Percentiles rank a stretch among this genome's conserved stretches.
phyloP scores from a whole-genome alignment of 1,140 invertebrate species.

The Hesperophylax magnus region DNA sequence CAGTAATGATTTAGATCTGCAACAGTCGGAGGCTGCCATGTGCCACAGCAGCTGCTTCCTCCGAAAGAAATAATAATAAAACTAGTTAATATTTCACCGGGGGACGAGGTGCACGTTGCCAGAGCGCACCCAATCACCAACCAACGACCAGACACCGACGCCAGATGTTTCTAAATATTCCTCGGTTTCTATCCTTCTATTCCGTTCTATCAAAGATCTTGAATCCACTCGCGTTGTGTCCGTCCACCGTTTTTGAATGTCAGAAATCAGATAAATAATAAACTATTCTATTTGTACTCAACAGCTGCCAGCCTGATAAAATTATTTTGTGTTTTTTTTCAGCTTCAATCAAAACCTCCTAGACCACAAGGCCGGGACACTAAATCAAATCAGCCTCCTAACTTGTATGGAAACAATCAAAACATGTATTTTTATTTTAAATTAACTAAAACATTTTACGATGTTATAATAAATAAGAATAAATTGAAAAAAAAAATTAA shows the following conservation, averaged over 20 bases:
- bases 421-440: no score
- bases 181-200: not conserved
- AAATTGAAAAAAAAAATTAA: no score
- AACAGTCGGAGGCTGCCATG: not conserved
- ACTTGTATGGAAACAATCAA: no score
- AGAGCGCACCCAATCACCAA: not conserved
- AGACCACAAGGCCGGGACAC: no score
- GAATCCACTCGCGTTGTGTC: not conserved
- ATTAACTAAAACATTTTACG: no score
- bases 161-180: constrained; percentile 1
- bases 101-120: not conserved
- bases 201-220: not conserved
- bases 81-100: not conserved
- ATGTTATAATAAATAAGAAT: no score
- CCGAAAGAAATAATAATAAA: not conserved
- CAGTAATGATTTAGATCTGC: not conserved
- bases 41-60: not conserved
- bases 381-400: no score
- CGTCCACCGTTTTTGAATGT: not conserved
- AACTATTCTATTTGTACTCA: no score
- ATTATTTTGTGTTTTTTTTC: not conserved
- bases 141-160: no score
- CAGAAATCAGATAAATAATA: not conserved
- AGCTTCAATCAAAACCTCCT: no score
- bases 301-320: not conserved